Evolutionary conservation across 1,140 invertebrate genomes (phyloP).

Genomic region (Drosophila miranda): DNA sequence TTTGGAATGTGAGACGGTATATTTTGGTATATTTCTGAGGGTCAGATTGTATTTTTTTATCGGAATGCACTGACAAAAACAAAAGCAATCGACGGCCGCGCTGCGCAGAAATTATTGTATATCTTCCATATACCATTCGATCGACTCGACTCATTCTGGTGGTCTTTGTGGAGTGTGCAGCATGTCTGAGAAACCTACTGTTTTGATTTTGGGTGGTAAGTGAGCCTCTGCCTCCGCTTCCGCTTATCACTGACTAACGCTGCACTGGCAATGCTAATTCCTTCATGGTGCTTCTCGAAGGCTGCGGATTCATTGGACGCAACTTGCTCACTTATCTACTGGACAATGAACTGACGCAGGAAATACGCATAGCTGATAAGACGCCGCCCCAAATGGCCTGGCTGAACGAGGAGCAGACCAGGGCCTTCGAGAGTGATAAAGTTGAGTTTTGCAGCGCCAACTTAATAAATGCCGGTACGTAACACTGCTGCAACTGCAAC

Average conservation of each 20-base stretch:
- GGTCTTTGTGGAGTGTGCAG: slow-evolving; percentile 43
- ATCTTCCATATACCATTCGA: slow-evolving; percentile 22
- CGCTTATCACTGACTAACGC: slow-evolving; percentile 35
- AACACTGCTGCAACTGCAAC: slow-evolving; percentile 10
- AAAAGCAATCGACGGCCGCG: no score
- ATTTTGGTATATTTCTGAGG: no score
- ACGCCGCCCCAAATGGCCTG: slow-evolving; percentile 95
- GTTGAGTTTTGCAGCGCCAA: slow-evolving; percentile 96
- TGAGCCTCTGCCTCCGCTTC: slow-evolving; percentile 12
- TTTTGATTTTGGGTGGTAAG: slow-evolving; percentile 81
- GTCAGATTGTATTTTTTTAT: no score
- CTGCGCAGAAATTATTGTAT: background rate
- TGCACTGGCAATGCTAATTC: slow-evolving; percentile 6
- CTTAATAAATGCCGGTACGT: slow-evolving; percentile 93
- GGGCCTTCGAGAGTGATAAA: slow-evolving; percentile 87
- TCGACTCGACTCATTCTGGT: slow-evolving; percentile 31
- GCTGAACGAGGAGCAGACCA: slow-evolving; percentile 89
- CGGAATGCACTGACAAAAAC: no score
- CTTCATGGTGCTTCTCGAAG: slow-evolving; percentile 68
- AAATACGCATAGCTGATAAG: slow-evolving; percentile 93
- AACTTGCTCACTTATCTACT: slow-evolving; percentile 93
- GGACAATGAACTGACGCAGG: slow-evolving; percentile 89
- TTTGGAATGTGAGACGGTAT: no score
- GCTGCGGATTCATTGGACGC: slow-evolving; percentile 95
- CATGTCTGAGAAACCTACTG: slow-evolving; percentile 80